Evolutionary conservation across 2,113 vertebrate species (phyloP), one percentile per base, ranked within the genome.

Genomic region (Pimephales promelas): DNA sequence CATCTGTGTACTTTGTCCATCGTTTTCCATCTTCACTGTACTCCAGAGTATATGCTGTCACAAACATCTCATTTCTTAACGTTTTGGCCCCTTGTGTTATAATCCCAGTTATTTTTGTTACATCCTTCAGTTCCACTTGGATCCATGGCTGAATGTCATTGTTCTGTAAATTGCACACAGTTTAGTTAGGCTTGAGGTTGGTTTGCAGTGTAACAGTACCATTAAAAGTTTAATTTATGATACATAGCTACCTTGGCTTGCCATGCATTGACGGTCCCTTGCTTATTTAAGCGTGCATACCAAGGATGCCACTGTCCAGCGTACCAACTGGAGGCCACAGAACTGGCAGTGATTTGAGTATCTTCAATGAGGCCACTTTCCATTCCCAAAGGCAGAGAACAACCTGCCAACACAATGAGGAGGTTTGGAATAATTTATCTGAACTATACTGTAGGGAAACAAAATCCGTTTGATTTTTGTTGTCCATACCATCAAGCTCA

Each of bases 71-170:
- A 24, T 78, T 84, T 18, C 92, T 84, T 24, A 97, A 0, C 4
- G 94, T 93, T 49, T 92, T 97, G 85, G 94, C 95, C 0, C 98
- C 98, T 87, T 99, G 98, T 0, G 95, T 99, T 62, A 95, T 71
- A 36, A 99, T 95, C 0, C 95, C 97, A 57, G 96, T 98, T 90
- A 99, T 95, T 91, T 97, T 99, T 91, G 95, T 97, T 14, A 94
- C 36, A 14, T 93, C 86, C 49, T 94, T 93, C 57, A 99, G 92
- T 84, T 97, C 95, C 45, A 99, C 93, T 91, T 98, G 96, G 47
- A 99, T 93, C 97, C 98, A 99, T 89, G 97, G 96, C 2, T 94
- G 86, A 81, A 93, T 92, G 92, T 98, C 92, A 71, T 91, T 94
- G 18, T 90, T 31, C 98, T 99, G 78, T 28, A 24, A 43, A 66